These are phyloP conservation scores for Drosophila grimshawi DNA, from an alignment of 1,140 invertebrate genomes.

Conservation along the genomic window DNA sequence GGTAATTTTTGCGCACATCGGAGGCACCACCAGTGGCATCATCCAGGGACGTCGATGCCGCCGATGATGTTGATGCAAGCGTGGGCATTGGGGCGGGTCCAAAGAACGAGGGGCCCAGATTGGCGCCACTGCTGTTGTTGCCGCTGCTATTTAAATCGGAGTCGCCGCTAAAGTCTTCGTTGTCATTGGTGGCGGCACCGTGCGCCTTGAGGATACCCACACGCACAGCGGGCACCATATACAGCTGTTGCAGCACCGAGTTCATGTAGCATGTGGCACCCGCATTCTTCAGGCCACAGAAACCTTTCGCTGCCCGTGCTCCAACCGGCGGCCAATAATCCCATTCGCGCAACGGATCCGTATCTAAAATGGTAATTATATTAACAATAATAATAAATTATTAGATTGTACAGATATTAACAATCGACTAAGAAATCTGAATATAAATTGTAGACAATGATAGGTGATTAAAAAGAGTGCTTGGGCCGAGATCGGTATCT, in stretches of 20 bases:
- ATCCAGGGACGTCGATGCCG: conserved; percentile 54
- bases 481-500: too few relatives aligned
- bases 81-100: conserved; percentile 43
- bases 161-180: conserved; percentile 96
- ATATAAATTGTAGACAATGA: too few relatives aligned
- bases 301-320: conserved; percentile 93
- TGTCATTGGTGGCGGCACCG: conserved; percentile 94
- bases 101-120: conserved; percentile 58
- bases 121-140: conserved; percentile 18
- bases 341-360: conserved; percentile 95
- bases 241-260: conserved; percentile 98
- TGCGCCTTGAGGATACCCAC: conserved; percentile 89
- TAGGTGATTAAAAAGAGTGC: too few relatives aligned
- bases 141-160: conserved; percentile 61
- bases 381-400: background rate
- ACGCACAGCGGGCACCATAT: conserved; percentile 97
- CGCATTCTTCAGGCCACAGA: conserved; percentile 99
- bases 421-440: too few relatives aligned
- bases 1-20: conserved; percentile 92
- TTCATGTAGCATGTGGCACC: conserved; percentile 99
- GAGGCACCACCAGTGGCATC: conserved; percentile 42
- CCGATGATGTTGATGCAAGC: conserved; percentile 56
- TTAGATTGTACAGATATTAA: too few relatives aligned
- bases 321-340: conserved; percentile 98
- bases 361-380: conserved; percentile 84